Base-by-base conservation (phyloP, 2,797 vertebrate genomes). In the Paguma larvata region DNA sequence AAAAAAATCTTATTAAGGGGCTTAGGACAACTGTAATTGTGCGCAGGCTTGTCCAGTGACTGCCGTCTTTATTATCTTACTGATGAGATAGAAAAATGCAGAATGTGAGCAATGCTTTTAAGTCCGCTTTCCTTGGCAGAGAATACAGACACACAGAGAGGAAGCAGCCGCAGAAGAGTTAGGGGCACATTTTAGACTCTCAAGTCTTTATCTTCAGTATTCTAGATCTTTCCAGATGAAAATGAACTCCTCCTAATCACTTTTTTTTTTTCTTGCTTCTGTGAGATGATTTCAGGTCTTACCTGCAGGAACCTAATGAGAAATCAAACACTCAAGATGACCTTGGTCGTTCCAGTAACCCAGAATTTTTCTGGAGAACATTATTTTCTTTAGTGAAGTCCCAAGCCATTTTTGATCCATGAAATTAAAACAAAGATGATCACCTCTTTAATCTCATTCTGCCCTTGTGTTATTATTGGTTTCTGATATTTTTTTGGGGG, bases 1-100 rank as follows among this genome's bases (percentile, higher is more conserved):
- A 70, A 59, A 70, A 80, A 80, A 44, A 10, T 86, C 32, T 94
- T 84, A 75, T n/a, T 96, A 67, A 87, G 27, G 83, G 44, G 46
- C 2, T 75, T 44, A 16, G 65, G 27, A 84, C 68, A 82, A 83
- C 56, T 25, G 1, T 30, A 93, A 32, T 13, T 16, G n/a, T 41
- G 62, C 18, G 59, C 3, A 10, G 13, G 4, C 8, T 75, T 87
- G 5, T 82, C 16, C 32, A 75, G 14, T 34, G 68, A 63, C 19
- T 62, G 2, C 6, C 41, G 23, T 48, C 51, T 78, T 84, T 73
- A 14, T 86, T 70, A 2, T 85, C 15, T 80, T 78, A 18, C 48
- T 51, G 30, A 51, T 12, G 44, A 6, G 14, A 75, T 12, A 63
- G 65, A 79, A 88, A 96, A 53, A 23, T 53, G 41, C 1, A 32